Base-by-base conservation (phyloP, 2,113 vertebrate genomes). In the Silurus meridionalis region DNA sequence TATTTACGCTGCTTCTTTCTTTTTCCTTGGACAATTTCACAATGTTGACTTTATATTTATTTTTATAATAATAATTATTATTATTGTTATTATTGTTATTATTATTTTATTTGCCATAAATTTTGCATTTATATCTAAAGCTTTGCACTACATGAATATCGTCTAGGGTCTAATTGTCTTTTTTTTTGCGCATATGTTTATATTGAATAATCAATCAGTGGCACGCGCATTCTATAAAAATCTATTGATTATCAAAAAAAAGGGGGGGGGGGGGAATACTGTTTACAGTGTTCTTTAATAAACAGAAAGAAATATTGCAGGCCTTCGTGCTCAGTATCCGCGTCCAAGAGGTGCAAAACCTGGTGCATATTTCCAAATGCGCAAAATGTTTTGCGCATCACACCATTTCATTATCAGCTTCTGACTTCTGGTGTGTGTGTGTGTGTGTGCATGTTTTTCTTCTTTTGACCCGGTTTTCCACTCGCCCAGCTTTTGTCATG, bases 401-500 rank as follows among this genome's bases (percentile, higher is more conserved):
- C 21, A 46, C 25, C 60, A 58, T 78, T 78, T 64, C 48, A 60
- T 55, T 21, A 55, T 77, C 83, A 63, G 37, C 37, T 61, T 60
- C 28, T 84, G 83, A 84, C 83, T 84, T 55, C 48, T 63, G 61
- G 37, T 37, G 37, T 37, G 37, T 37, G 37, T 37, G 37, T 37
- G 37, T 37, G 37, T 37, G 37, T 3, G 37, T 3, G 37, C 2
- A 2, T 48, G 14, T 15, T 11, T 55, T 25, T 85, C 48, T 53
- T 25, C 60, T 48, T 83, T 15, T 83, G 71, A 66, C 60, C 23
- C 86, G 90, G 89, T 91, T 90, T 89, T 91, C 88, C 86, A 87
- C 89, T 87, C 67, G 89, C 64, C 91, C 87, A 37, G 79, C 92
- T 93, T 94, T 95, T 95, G 94, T 95, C 92, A 95, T 94, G 93